Conservation (phyloP, 2,113 vertebrate genomes). For the Lagopus muta region DNA sequence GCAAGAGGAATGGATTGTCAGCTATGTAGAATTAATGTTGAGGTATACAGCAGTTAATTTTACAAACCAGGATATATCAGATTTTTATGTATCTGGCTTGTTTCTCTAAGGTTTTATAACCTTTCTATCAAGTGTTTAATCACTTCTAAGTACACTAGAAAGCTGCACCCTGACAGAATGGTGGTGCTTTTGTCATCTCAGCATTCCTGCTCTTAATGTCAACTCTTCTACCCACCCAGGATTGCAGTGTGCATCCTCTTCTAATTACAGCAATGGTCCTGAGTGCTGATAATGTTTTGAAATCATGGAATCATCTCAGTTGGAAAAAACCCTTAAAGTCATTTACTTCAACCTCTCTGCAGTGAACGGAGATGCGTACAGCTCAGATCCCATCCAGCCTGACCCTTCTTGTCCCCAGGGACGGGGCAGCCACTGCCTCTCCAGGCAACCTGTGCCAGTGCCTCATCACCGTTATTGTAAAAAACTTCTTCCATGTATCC, state of each 20-base stretch:
- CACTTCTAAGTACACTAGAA: neutral
- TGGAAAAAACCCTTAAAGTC: no score
- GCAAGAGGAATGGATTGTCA: neutral
- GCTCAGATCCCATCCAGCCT: no score
- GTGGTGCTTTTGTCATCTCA: neutral
- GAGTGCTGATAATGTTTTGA: rapidly evolving
- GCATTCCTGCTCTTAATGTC: neutral
- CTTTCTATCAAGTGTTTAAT: neutral
- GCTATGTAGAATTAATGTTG: neutral
- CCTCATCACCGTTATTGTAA: no score
- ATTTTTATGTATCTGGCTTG: neutral
- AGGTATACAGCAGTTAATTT: neutral
- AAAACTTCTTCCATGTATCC: no score
- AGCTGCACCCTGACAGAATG: neutral
- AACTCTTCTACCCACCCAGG: neutral
- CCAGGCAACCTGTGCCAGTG: no score
- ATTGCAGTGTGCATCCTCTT: neutral
- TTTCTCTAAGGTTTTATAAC: neutral
- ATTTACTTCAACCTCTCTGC: no score
- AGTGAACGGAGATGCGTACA: no score
- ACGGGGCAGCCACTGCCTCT: no score
- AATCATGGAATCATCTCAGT: neutral
- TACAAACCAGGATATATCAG: neutral
- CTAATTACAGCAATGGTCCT: neutral
- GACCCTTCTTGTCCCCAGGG: no score